phyloP scores from a whole-genome alignment of 2,113 vertebrate species.

The Maccullochella peelii region DNA sequence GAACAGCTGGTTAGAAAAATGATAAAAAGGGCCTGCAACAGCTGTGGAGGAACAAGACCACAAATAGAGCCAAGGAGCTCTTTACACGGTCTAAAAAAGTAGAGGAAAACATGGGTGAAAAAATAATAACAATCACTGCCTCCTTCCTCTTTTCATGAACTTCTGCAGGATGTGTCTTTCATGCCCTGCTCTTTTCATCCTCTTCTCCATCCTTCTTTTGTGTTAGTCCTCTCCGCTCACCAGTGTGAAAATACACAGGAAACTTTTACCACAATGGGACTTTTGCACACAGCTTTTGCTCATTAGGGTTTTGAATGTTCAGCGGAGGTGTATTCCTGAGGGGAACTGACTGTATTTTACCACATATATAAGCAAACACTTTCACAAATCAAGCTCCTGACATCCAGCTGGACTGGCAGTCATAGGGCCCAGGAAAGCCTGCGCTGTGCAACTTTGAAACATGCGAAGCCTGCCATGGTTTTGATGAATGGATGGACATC shows the following conservation, averaged over 20 bases:
- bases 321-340: constrained; percentile 22
- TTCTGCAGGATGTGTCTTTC: constrained; percentile 78
- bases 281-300: constrained; percentile 68
- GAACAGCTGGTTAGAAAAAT: constrained; percentile 58
- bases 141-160: constrained; percentile 75
- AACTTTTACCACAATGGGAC: constrained; percentile 68
- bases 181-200: constrained; percentile 72
- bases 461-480: constrained; percentile 60
- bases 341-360: constrained; percentile 39
- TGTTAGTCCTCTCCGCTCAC: constrained; percentile 66
- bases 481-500: constrained; percentile 67
- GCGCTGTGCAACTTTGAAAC: constrained; percentile 61
- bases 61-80: constrained; percentile 55
- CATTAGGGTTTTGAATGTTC: constrained; percentile 54
- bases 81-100: constrained; percentile 28
- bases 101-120: constrained; percentile 61
- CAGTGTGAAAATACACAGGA: constrained; percentile 71
- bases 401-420: constrained; percentile 46
- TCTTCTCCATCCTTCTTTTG: constrained; percentile 78
- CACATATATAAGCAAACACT: constrained; percentile 46
- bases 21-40: constrained; percentile 50
- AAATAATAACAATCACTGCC: constrained; percentile 75
- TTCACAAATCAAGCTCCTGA: constrained; percentile 55
- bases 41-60: constrained; percentile 71
- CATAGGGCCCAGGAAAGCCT: constrained; percentile 57